These are phyloP conservation scores for Arbacia lixula DNA, from an alignment of 53 echinoderm and acorn worm species.

Conservation along the genomic window DNA sequence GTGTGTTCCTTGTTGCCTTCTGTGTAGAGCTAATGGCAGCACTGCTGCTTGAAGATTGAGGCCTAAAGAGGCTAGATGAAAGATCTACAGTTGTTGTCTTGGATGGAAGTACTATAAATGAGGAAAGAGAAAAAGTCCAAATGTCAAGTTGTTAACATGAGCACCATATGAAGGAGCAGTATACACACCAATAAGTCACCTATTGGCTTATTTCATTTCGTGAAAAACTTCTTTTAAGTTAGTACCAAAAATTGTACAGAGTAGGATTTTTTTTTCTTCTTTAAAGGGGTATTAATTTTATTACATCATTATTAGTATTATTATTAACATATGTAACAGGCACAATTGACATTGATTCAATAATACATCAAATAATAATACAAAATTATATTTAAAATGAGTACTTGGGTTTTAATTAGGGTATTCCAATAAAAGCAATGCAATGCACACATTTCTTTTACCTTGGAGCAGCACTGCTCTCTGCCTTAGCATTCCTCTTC, in stretches of 20 bases:
- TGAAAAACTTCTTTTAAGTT: not conserved
- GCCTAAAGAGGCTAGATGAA: constrained; percentile 10
- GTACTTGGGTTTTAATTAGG: too few relatives aligned
- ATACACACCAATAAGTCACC: too few relatives aligned
- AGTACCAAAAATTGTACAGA: not conserved
- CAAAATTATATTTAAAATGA: too few relatives aligned
- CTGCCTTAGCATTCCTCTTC: not conserved
- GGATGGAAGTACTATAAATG: not conserved
- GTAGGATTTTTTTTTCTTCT: not conserved
- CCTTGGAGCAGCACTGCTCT: constrained; percentile 13
- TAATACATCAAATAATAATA: too few relatives aligned
- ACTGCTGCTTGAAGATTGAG: constrained; percentile 16
- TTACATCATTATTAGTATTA: not conserved
- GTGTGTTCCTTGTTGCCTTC: too few relatives aligned
- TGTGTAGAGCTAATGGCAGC: too few relatives aligned
- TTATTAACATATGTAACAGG: not conserved
- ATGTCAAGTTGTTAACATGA: not conserved
- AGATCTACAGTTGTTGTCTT: not conserved
- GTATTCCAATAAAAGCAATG: too few relatives aligned
- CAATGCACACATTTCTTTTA: constrained; percentile 4
- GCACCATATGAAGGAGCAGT: too few relatives aligned
- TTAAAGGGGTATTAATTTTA: not conserved
- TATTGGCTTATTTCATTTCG: too few relatives aligned
- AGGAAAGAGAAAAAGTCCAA: not conserved
- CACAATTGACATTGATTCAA: too few relatives aligned